Evolutionary conservation across 2,888 invertebrate species (phyloP), one percentile per base, ranked within the genome.

Genomic region (Machimus rusticus): DNA sequence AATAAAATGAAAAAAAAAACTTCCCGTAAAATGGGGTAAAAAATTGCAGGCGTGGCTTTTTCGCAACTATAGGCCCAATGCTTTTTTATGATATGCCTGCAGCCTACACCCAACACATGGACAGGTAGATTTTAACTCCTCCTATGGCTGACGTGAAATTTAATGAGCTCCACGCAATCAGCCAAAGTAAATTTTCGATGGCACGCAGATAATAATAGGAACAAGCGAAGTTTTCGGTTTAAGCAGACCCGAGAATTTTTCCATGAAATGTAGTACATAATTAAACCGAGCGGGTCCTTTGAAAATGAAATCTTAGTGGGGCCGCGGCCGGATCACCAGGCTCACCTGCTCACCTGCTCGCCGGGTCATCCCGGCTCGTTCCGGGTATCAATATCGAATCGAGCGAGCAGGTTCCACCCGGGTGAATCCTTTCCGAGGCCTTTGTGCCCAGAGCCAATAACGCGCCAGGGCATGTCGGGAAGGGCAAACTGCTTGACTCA

Each of bases 21-120:
- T 34, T 12, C 55, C 43, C 39, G 28, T 78, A 39, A 78, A 86
- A 86, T 55, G 85, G 77, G 55, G 51, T 51, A 86, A 86, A 86
- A 86, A 86, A 86, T 86, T 78, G 74, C 88, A 86, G 88, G 88
- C 88, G 88, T 88, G 88, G 88, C 88, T 88, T 88, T 88, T 57
- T 85, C 77, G 77, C 85, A 78, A 81, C 86, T 84, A 77, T 82
- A 57, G 74, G 66, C 81, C 43, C 55, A 77, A 57, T 28, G 55
- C 51, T 78, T 87, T 87, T 87, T 87, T 88, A 86, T 74, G 57
- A 74, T 46, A 76, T 78, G 81, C 79, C 85, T 84, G 31, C 55
- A 55, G 76, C 81, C 86, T 84, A 57, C 39, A 55, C 55, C 81
- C 86, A 82, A 88, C 87, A 85, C 78, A 87, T 66, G 76, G 81